Percentiles rank a stretch among this genome's conserved stretches.
These are phyloP conservation scores for Limnephilus rhombicus DNA, from an alignment of 2,888 invertebrate species.

Conservation along the genomic window DNA sequence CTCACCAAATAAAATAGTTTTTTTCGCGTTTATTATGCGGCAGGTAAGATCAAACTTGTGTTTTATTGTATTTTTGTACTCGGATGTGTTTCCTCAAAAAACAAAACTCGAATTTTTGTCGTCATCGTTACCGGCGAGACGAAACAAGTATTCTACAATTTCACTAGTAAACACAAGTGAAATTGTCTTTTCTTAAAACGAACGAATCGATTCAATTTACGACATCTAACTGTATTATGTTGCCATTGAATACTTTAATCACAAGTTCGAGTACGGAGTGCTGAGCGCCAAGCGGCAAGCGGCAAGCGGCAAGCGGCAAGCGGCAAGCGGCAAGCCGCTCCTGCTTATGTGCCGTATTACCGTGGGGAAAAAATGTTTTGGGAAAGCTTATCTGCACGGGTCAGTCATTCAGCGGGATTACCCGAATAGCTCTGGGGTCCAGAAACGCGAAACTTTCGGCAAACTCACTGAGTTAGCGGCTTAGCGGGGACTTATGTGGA, in stretches of 20 bases:
- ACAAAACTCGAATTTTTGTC: too few species aligned
- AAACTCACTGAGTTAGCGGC: slow-evolving; percentile 59
- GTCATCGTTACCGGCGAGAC: too few species aligned
- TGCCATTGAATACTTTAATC: background rate
- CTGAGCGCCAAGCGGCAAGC: background rate
- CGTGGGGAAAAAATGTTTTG: slow-evolving; percentile 50
- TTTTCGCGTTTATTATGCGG: too few species aligned
- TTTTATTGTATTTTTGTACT: too few species aligned
- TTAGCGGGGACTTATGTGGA: slow-evolving; percentile 60
- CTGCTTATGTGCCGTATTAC: slow-evolving; percentile 3
- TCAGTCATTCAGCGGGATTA: slow-evolving; percentile 65
- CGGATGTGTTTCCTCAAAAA: too few species aligned
- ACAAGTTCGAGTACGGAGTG: background rate
- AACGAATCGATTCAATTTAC: background rate
- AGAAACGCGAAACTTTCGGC: slow-evolving; percentile 62
- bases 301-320: background rate
- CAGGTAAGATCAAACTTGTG: too few species aligned
- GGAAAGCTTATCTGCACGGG: slow-evolving; percentile 61
- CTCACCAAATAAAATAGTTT: too few species aligned
- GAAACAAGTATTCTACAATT: too few species aligned
- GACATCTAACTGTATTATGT: background rate
- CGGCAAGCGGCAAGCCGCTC: background rate
- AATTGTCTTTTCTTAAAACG: background rate
- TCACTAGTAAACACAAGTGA: too few species aligned
- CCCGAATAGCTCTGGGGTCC: slow-evolving; percentile 49